Base-by-base conservation (phyloP, 2,888 invertebrate genomes). In the Drosophila antonietae region DNA sequence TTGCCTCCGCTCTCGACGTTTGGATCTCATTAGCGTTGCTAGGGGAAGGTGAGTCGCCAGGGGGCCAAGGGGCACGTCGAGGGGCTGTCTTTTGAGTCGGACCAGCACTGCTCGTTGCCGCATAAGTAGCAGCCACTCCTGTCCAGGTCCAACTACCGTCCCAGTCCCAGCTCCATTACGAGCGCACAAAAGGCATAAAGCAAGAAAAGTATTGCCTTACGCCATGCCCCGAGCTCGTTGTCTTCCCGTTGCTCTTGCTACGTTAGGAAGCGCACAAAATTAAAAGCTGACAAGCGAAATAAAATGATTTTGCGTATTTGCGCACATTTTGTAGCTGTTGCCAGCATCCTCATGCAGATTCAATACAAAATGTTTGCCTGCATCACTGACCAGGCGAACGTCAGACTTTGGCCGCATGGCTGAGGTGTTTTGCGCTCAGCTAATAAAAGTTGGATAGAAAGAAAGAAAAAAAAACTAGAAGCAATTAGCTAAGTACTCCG, bases 11-110 rank as follows among this genome's bases (percentile, higher is more conserved):
- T 53, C 75, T 59, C 59, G 55, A 57, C 67, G 85, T 67, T 81
- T 70, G 86, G 90, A 90, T 91, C 91, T 91, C 91, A 91, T 91
- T 91, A 91, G 90, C 85, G 88, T 85, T 89, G 85, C 90, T 80
- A 81, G 68, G 75, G 73, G 52, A 61, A 65, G 55, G 68, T 61
- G 66, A 52, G 41, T 47, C 33, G 47, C 53, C 12, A 10, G 43
- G 18, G 14, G 14, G 33, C 4, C 49, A 55, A 39, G 39, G 51
- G 49, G 20, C 43, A 39, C 33, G 53, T 28, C 41, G 57, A 33
- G 63, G 59, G 72, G 62, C 59, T 73, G 75, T 76, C 78, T 80
- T 79, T 79, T 78, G 69, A 83, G 63, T 52, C 55, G 35, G 39
- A 4, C 23, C 43, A 28, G 64, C 43, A 37, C 57, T 46, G 41